Evolutionary conservation across 2,888 invertebrate genomes (phyloP).

Genomic region (Nycteola revayana): DNA sequence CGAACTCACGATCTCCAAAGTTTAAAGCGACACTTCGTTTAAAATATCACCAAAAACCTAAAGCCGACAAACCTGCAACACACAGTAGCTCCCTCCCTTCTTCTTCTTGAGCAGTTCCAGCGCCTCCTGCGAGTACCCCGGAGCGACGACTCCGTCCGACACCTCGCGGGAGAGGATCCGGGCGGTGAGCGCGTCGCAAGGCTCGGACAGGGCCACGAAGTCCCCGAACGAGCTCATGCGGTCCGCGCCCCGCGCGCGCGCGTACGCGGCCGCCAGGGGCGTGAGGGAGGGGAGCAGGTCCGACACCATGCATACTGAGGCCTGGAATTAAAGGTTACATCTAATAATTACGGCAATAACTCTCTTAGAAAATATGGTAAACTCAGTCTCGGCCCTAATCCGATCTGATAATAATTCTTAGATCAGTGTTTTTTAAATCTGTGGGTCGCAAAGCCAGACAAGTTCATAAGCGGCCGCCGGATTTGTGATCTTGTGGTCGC

Average conservation of each 20-base stretch:
- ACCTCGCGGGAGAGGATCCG: constrained; percentile 96
- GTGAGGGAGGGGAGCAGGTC: constrained; percentile 88
- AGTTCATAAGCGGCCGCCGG: no score
- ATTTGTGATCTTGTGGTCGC: no score
- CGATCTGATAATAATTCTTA: no score
- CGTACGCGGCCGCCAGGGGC: constrained; percentile 95
- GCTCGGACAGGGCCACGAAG: constrained; percentile 96
- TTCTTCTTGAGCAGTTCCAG: constrained; percentile 94
- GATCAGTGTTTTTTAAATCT: no score
- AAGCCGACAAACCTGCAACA: constrained; percentile 85
- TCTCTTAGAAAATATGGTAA: no score
- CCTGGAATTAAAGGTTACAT: constrained; percentile 82
- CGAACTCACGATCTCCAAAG: no score
- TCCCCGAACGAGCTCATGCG: constrained; percentile 99
- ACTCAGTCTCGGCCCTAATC: no score
- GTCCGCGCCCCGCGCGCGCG: constrained; percentile 97
- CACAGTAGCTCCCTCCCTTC: constrained; percentile 95
- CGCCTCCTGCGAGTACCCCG: constrained; percentile 93
- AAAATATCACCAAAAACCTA: not conserved
- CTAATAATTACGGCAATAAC: no score
- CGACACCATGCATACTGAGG: constrained; percentile 95
- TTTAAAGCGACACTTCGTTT: not conserved
- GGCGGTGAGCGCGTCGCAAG: constrained; percentile 95
- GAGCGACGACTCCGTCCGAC: constrained; percentile 99
- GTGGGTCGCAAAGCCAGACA: no score